phyloP scores from a whole-genome alignment of 2,113 vertebrate species.

The Gulo gulo region DNA sequence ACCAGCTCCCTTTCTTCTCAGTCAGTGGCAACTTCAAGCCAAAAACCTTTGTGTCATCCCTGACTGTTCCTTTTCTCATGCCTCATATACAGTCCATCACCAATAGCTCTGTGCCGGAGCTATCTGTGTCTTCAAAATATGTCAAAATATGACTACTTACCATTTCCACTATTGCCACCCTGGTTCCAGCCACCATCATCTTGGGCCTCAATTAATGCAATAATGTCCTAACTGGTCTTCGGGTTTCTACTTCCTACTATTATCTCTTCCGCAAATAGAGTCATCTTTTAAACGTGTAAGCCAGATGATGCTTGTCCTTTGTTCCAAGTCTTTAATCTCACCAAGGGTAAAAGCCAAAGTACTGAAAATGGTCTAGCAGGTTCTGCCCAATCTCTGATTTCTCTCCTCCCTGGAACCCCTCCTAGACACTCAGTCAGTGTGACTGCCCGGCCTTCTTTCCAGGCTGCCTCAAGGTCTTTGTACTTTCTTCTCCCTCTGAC shows the following conservation, averaged over 20 bases:
- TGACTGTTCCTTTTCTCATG: background rate
- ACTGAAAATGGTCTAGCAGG: background rate
- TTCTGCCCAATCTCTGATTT: background rate
- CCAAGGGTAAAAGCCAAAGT: background rate
- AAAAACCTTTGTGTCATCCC: background rate
- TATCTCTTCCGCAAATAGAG: background rate
- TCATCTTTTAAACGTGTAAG: background rate
- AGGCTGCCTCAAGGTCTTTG: background rate
- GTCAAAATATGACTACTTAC: background rate
- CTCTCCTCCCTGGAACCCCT: rapidly evolving
- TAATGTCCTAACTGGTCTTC: background rate
- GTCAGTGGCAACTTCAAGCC: background rate
- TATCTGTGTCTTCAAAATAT: background rate
- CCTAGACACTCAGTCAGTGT: rapidly evolving
- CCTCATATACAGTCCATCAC: background rate
- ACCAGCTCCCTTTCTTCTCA: background rate
- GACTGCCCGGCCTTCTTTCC: background rate
- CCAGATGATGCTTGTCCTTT: background rate
- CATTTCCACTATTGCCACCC: background rate
- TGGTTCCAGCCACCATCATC: background rate
- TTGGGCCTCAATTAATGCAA: background rate
- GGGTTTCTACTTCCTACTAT: background rate
- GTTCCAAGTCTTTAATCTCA: background rate
- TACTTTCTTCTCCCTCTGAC: background rate
- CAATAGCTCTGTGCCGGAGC: background rate